Conservation (phyloP, 2,113 vertebrate species). For the Campylorhamphus procurvoides region DNA sequence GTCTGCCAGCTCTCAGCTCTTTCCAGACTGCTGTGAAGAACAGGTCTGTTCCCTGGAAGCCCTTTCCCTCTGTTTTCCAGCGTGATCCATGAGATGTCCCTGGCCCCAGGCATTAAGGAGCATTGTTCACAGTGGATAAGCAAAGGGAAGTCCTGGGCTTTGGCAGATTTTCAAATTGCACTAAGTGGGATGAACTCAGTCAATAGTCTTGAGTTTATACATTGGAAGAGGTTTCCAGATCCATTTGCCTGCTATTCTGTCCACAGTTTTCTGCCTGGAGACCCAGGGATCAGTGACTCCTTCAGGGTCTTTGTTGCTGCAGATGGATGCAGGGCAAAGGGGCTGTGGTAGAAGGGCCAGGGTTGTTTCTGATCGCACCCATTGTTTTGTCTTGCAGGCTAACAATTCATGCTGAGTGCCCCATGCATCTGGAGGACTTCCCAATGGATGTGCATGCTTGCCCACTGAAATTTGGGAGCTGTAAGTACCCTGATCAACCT, state of each 20-base stretch:
- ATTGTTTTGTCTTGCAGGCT: constrained; percentile 76
- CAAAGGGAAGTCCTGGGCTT: not conserved
- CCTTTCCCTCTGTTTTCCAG: not conserved
- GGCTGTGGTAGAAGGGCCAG: not conserved
- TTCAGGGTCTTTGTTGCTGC: not conserved
- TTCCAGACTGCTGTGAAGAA: not conserved
- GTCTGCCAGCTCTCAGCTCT: not conserved
- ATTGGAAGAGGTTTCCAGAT: not conserved
- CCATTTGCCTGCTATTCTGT: not conserved
- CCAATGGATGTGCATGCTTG: constrained; percentile 98
- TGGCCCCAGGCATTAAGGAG: not conserved
- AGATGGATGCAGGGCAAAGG: not conserved
- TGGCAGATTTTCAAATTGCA: not conserved
- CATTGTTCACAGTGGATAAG: not conserved
- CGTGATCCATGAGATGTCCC: not conserved
- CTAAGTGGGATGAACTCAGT: not conserved
- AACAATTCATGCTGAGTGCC: constrained; percentile 97
- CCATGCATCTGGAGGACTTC: constrained; percentile 98
- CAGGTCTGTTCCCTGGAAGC: not conserved
- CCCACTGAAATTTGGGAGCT: constrained; percentile 98
- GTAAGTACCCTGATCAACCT: constrained; percentile 78
- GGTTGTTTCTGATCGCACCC: not conserved
- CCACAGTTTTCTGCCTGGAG: not conserved
- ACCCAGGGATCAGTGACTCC: not conserved
- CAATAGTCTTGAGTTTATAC: not conserved